A percentile compares a stretch with the other conserved stretches of the same genome.
Conservation (phyloP, 2,113 vertebrate genomes). For the Tragulus kanchil region DNA sequence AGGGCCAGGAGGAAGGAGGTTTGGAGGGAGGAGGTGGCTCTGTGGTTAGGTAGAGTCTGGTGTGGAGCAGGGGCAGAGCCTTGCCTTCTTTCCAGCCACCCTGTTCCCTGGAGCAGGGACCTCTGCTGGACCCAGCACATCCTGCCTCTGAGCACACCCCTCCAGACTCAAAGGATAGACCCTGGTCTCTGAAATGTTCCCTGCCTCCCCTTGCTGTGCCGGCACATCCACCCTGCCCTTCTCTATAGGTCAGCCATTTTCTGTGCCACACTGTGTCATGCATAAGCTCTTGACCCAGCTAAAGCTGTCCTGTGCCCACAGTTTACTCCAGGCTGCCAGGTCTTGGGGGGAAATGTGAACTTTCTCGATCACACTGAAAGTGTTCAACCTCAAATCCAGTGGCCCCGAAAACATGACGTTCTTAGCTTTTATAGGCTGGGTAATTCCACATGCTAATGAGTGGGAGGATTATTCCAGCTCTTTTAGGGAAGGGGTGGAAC, state of each 20-base stretch:
- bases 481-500: too few relatives aligned
- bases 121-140: neutral
- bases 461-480: too few relatives aligned
- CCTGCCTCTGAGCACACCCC: too few relatives aligned
- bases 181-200: neutral
- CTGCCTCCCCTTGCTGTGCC: rapidly evolving
- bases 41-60: rapidly evolving
- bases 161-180: neutral
- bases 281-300: rapidly evolving
- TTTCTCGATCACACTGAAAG: neutral
- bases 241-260: rapidly evolving
- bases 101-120: neutral
- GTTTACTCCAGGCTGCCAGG: neutral
- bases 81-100: neutral
- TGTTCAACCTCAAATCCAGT: too few relatives aligned
- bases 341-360: neutral
- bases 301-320: neutral
- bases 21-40: neutral
- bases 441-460: too few relatives aligned
- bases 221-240: neutral
- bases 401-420: too few relatives aligned
- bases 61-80: neutral
- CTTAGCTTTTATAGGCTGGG: too few relatives aligned
- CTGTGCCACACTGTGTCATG: neutral
- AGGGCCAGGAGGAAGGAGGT: too few relatives aligned